Conservation (phyloP, 2,797 vertebrate species). For the Oreochromis mossambicus region DNA sequence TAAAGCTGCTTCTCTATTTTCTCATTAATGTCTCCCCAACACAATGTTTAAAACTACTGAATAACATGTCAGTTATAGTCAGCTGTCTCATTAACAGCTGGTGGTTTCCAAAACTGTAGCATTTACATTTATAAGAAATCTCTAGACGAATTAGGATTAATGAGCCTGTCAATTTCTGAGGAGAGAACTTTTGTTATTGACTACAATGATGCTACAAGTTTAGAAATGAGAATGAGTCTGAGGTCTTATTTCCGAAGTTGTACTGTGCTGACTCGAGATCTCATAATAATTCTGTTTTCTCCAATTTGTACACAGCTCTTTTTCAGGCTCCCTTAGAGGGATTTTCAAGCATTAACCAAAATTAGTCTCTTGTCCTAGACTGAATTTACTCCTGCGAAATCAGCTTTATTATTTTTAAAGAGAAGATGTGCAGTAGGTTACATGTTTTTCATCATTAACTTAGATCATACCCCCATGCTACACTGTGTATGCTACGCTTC, state of each 20-base stretch:
- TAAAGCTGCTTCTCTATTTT: neutral
- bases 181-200: neutral
- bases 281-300: neutral
- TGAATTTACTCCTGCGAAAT: neutral
- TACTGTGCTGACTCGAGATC: neutral
- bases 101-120: neutral
- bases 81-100: neutral
- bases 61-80: neutral
- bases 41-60: neutral
- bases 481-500: neutral
- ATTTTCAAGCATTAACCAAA: neutral
- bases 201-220: neutral
- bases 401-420: neutral
- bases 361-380: neutral
- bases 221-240: neutral
- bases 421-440: neutral
- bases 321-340: neutral
- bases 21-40: neutral
- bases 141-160: neutral
- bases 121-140: neutral
- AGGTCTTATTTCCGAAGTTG: neutral
- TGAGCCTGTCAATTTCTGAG: neutral
- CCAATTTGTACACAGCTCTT: slow-evolving; percentile 1
- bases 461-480: neutral
- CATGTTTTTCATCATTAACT: neutral